Conservation (phyloP, 2,113 vertebrate species). For the Todiramphus chloris region DNA sequence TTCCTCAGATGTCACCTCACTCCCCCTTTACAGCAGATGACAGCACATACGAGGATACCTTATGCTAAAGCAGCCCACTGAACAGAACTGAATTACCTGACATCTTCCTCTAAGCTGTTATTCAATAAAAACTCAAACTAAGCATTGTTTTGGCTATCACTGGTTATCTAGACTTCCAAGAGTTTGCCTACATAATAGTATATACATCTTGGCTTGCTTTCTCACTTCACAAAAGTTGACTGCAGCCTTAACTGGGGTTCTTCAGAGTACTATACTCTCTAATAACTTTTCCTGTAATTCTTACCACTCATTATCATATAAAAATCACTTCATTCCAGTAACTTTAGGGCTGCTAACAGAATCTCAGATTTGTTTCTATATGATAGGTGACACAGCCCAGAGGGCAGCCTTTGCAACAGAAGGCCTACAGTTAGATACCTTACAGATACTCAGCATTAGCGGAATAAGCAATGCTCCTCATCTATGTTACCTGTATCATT, state of each 20-base stretch:
- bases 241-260: not conserved
- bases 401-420: not conserved
- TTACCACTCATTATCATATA: not conserved
- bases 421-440: not conserved
- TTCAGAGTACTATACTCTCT: not conserved
- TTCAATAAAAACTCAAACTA: not conserved
- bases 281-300: not conserved
- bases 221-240: not conserved
- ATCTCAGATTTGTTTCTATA: not conserved
- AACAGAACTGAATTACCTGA: not conserved
- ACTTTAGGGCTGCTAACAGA: not conserved
- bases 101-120: not conserved
- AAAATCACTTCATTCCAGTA: not conserved
- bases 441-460: accelerated
- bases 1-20: not conserved
- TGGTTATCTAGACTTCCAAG: not conserved
- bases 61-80: not conserved
- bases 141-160: not conserved
- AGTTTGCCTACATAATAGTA: not conserved
- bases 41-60: not conserved
- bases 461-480: not conserved
- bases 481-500: not conserved
- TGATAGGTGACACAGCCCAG: not conserved
- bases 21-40: not conserved
- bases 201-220: not conserved